phyloP scores from a whole-genome alignment of 2,113 vertebrate species.

The Carollia perspicillata region DNA sequence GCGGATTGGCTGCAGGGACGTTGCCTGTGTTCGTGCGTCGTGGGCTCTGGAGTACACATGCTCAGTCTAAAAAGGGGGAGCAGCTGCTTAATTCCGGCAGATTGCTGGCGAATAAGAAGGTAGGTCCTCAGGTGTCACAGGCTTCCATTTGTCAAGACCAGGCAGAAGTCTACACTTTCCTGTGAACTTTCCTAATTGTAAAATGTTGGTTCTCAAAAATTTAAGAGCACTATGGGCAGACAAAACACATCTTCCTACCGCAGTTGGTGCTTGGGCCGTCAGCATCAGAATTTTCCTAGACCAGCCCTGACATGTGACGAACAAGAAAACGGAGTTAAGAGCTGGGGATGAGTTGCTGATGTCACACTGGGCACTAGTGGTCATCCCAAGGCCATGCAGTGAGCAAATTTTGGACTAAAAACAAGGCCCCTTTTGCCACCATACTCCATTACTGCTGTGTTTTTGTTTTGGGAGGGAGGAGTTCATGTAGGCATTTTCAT shows the following conservation, averaged over 20 bases:
- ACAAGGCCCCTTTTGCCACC: neutral
- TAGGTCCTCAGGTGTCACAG: neutral
- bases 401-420: neutral
- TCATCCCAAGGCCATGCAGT: neutral
- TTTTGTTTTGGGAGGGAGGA: neutral
- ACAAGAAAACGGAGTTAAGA: neutral
- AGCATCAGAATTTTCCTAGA: neutral
- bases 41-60: neutral
- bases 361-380: neutral
- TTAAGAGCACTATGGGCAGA: neutral
- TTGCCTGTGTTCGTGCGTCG: neutral
- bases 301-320: neutral
- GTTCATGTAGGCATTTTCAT: neutral
- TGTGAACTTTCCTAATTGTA: neutral
- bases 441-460: neutral
- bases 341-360: neutral
- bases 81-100: neutral
- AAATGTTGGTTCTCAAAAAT: neutral
- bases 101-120: neutral
- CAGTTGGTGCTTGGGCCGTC: neutral
- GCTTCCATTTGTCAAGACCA: neutral
- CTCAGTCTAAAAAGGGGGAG: neutral
- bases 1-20: no score
- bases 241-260: neutral
- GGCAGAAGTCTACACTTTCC: neutral